Evolutionary conservation across 2,888 invertebrate genomes (phyloP), one percentile per base, ranked within the genome.

Genomic region (Leistus spinibarbis): DNA sequence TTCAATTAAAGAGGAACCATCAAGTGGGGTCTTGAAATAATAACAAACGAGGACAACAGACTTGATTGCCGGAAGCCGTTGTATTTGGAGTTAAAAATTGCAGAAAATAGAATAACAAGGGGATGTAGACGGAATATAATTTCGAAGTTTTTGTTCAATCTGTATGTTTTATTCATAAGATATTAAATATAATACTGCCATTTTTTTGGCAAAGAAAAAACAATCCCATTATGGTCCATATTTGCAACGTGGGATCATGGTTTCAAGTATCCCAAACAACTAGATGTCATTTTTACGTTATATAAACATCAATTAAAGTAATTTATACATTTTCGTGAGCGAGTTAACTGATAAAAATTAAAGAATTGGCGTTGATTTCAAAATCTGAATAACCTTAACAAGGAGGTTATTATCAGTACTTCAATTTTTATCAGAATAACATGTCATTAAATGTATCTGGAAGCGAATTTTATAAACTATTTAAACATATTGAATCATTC

Each of bases 1-100:
- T 66, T 66, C 66, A 66, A 66, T 66, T 66, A 66, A 65, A 66
- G 20, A 27, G 40, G 53, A 66, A 60, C 40, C 60, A 60, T 1
- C 60, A 22, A 17, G n/a, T 19, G 53, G 53, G 40, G 40, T 16
- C 2, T 7, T 40, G 19, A 40, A 66, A 16, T 54, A 53, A n/a
- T n/a, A 53, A 67, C 53, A 53, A 67, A 40, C 67, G 54, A 19
- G 17, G 16, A 65, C 53, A 23, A 17, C 65, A 23, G 17, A 16
- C 19, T 17, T 60, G 60, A 40, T 40, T 40, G 40, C 40, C 40
- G 40, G 40, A 40, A 40, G 40, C 40, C 40, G 40, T 7, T 40
- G 40, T 40, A 40, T 40, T 40, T 40, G 7, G 40, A 40, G 40
- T 40, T 40, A 10, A 40, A 40, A 40, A 5, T 40, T 40, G 40